Conservation (phyloP, 2,888 invertebrate genomes). For the Laspeyria flexula region DNA sequence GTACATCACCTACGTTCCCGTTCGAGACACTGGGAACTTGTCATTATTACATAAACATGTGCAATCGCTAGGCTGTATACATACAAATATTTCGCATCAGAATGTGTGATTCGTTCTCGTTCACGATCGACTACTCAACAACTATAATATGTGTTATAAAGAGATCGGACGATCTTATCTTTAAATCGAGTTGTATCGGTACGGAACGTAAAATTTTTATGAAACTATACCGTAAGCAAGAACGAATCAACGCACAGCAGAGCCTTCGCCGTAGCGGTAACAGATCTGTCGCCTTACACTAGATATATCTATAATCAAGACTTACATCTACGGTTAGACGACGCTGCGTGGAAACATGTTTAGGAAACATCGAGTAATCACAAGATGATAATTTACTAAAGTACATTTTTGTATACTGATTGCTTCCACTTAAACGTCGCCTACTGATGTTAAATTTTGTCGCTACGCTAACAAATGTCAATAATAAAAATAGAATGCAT, state of each 20-base stretch:
- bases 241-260: conserved; percentile 70
- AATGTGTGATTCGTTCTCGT: conserved; percentile 41
- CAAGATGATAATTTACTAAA: conserved; percentile 15
- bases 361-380: conserved; percentile 29
- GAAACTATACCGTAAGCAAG: conserved; percentile 41
- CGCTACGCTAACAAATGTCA: conserved; percentile 71
- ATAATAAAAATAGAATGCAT: conserved; percentile 52
- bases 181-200: not conserved
- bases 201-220: not conserved
- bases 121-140: conserved; percentile 1
- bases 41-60: conserved; percentile 40
- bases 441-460: conserved; percentile 62
- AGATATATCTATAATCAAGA: conserved; percentile 72
- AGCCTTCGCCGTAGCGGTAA: conserved; percentile 75
- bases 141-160: not conserved
- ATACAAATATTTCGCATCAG: conserved; percentile 54
- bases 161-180: not conserved
- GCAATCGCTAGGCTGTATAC: conserved; percentile 56
- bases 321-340: conserved; percentile 58
- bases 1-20: conserved; percentile 32
- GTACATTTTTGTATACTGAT: conserved; percentile 2
- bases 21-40: conserved; percentile 34
- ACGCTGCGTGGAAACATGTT: conserved; percentile 29
- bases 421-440: conserved; percentile 46
- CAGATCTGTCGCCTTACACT: conserved; percentile 81